phyloP scores from a whole-genome alignment of 2,113 vertebrate genomes.

The Hippotragus niger region DNA sequence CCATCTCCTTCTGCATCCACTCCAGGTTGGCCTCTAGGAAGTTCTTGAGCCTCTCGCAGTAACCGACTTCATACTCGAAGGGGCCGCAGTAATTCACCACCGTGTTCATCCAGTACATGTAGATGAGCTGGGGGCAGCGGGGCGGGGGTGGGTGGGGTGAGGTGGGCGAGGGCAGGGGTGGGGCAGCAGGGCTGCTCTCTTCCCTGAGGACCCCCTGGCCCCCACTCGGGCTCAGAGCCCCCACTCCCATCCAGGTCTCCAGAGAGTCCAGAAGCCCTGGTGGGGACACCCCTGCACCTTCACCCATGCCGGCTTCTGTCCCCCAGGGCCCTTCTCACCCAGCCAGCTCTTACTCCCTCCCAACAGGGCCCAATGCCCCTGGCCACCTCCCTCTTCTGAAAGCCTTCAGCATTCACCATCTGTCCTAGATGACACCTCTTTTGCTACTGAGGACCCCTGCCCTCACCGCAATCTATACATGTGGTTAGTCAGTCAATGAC shows the following conservation, averaged over 20 bases:
- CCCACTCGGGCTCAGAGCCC: neutral
- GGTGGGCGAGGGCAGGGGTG: accelerated
- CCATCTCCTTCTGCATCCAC: conserved; percentile 90
- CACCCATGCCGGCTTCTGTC: accelerated
- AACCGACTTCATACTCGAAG: conserved; percentile 82
- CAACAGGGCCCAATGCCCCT: neutral
- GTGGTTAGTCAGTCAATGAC: neutral
- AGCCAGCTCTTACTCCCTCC: accelerated
- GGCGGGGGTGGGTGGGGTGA: accelerated
- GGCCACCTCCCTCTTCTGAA: neutral
- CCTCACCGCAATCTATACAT: accelerated
- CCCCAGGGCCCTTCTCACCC: neutral
- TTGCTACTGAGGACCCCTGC: neutral
- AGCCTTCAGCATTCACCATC: neutral
- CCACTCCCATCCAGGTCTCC: neutral
- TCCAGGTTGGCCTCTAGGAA: conserved; percentile 89
- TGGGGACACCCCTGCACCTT: neutral
- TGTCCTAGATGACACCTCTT: neutral
- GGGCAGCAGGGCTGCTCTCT: accelerated
- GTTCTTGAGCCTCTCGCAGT: conserved; percentile 89
- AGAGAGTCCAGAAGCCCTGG: neutral
- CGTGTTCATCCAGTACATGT: conserved; percentile 98
- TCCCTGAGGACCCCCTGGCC: neutral
- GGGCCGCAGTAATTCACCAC: conserved; percentile 92
- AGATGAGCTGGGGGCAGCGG: conserved; percentile 86